These are phyloP conservation scores for Argentina silus DNA, from an alignment of 2,797 vertebrate genomes.

Conservation along the genomic window DNA sequence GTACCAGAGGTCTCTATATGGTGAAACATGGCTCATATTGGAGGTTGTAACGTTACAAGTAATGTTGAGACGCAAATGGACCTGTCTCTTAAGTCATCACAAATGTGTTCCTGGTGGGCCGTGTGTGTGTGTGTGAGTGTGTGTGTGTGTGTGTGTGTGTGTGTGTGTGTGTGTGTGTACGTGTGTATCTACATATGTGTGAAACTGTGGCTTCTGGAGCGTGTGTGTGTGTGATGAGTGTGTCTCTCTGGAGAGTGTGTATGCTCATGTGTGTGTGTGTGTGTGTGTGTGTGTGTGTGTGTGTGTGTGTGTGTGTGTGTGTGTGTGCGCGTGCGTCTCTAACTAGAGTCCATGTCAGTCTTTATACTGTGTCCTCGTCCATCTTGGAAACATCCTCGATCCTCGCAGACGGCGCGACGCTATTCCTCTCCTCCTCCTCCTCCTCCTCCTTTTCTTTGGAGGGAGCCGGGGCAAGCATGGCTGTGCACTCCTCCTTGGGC, in stretches of 20 bases:
- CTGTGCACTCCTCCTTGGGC: constrained; percentile 78
- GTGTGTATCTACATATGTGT: background rate
- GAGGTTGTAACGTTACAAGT: background rate
- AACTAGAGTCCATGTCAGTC: background rate
- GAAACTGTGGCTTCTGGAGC: background rate
- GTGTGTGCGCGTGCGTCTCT: no score
- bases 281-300: background rate
- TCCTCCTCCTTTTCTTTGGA: constrained; percentile 50
- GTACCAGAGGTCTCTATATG: constrained; percentile 2
- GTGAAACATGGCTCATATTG: background rate
- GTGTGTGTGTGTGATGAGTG: constrained; percentile 9
- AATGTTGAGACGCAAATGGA: constrained; percentile 6
- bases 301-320: constrained; percentile 18
- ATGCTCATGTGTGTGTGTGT: constrained; percentile 11
- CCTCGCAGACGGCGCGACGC: background rate
- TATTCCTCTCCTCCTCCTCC: constrained; percentile 57
- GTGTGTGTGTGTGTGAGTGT: constrained; percentile 9
- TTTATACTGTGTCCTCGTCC: constrained; percentile 72
- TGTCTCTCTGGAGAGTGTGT: constrained; percentile 4
- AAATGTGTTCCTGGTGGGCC: background rate
- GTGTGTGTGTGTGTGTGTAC: constrained; percentile 2
- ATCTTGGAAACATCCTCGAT: constrained; percentile 61
- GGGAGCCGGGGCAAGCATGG: constrained; percentile 59
- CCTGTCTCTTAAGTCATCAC: no score
- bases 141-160: background rate